Evolutionary conservation across 2,113 vertebrate genomes (phyloP).

Genomic region (Oreocharis arfaki): DNA sequence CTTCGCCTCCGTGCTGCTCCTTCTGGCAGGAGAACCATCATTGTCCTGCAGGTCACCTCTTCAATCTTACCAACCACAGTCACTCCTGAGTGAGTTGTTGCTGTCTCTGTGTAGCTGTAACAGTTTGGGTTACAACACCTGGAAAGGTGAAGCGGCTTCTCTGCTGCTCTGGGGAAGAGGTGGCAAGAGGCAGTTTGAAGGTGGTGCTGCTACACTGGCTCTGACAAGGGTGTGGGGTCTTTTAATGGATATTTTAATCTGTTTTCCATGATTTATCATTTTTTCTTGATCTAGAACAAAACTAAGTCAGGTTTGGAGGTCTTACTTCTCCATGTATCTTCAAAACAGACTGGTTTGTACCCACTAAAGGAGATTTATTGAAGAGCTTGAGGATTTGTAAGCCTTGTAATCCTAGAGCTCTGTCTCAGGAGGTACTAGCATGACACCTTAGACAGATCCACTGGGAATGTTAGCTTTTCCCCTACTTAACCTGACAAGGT

Average conservation of each 20-base stretch:
- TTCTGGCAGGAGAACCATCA: background rate
- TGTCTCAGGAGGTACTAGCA: background rate
- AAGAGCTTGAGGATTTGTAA: background rate
- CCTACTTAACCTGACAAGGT: background rate
- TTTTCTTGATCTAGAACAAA: background rate
- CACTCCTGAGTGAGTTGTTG: rapidly evolving
- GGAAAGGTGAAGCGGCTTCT: background rate
- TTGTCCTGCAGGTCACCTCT: background rate
- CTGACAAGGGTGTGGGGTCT: background rate
- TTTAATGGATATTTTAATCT: background rate
- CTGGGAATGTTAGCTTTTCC: background rate
- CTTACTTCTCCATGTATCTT: background rate
- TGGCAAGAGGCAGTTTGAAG: background rate
- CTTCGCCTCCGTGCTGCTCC: rapidly evolving
- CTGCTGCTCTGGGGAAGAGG: background rate
- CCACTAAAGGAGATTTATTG: background rate
- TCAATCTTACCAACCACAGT: rapidly evolving
- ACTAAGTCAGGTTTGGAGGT: background rate
- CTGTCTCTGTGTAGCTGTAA: background rate
- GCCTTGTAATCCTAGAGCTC: background rate
- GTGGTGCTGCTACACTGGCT: background rate
- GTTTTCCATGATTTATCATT: background rate
- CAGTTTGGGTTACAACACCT: background rate
- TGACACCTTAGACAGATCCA: background rate
- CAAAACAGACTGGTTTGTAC: background rate